Base-by-base conservation (phyloP, 1,140 invertebrate species). In the Brachionus calyciflorus region DNA sequence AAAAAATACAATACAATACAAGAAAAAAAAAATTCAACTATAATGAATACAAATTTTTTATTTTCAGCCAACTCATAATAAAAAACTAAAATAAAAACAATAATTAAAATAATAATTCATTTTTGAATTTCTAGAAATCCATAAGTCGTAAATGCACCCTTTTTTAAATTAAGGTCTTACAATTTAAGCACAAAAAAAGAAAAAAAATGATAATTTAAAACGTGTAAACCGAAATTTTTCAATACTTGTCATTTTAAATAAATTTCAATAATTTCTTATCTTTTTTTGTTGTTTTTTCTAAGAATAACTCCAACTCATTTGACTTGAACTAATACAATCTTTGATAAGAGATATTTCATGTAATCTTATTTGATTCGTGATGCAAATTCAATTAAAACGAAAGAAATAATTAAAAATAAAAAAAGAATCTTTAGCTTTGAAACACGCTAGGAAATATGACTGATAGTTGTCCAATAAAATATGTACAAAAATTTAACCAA, bases 51-150 rank as follows among this genome's bases (percentile, higher is more conserved):
- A 55, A 55, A 55, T 55, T 28, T 24, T 28, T n/a, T n/a, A 55
- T 55, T 55, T 55, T 55, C 53, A 55, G 53, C 53, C 53, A 55
- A 55, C 53, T 55, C 53, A 55, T 55, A 55, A 55, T 28, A n/a
- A 55, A 55, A 55, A 55, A 55, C 24, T 28, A 24, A 14, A 55
- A 55, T 55, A 55, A 55, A 28, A 55, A 55, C 21, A 28, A 26
- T 21, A 30, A 49, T n/a, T n/a, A n/a, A n/a, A n/a, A n/a, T n/a
- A n/a, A n/a, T n/a, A n/a, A n/a, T n/a, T n/a, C n/a, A n/a, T n/a
- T n/a, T n/a, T n/a, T n/a, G n/a, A 28, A 28, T 55, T 55, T 55
- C 53, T 55, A 55, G 53, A 55, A 28, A 55, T 21, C 5, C 53
- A 26, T n/a, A n/a, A n/a, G n/a, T n/a, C n/a, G n/a, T n/a, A n/a